Evolutionary conservation across 2,888 invertebrate species (phyloP), one percentile per base, ranked within the genome.

Genomic region (Apamea epomidion): DNA sequence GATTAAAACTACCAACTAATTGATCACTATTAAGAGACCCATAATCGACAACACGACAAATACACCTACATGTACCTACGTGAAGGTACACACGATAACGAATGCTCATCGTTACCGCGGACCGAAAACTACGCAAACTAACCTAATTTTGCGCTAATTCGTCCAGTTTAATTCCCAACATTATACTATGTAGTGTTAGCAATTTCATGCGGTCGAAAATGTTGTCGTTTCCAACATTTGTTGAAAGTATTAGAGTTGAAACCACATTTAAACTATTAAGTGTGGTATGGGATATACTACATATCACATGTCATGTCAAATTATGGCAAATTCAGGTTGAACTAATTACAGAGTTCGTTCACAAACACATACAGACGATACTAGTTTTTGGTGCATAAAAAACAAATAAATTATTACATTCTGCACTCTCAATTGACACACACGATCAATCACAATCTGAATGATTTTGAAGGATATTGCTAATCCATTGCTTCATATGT

Each of bases 91-190:
- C 54, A 37, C 48, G 48, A 69, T 79, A 84, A 80, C 70, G 74
- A 84, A 79, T 81, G 71, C 75, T 58, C 79, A 76, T 72, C 51
- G 71, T 67, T 69, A 69, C 83, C 83, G 64, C 80, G 69, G 76
- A 74, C 68, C 76, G 71, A 85, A 85, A 87, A 72, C 78, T 80
- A 78, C 51, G 78, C 76, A 71, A 81, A 87, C 81, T 80, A 84
- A 69, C 76, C 68, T 78, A 80, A 87, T 87, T 87, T 80, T 48
- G 21, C 64, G 73, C 79, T 81, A 81, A 83, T 71, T 64, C 67
- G 32, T 74, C 32, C 65, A 77, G 73, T 75, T 85, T 62, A 10
- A 32, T 76, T 42, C 4, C 58, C 62, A 71, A 82, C 69, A 1
- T 45, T 45, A 5, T 60, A 62, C 18, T n/a, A n/a, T 45, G 16